Evolutionary conservation across 2,113 vertebrate genomes (phyloP).

Genomic region (Neodontobutis hainanensis): DNA sequence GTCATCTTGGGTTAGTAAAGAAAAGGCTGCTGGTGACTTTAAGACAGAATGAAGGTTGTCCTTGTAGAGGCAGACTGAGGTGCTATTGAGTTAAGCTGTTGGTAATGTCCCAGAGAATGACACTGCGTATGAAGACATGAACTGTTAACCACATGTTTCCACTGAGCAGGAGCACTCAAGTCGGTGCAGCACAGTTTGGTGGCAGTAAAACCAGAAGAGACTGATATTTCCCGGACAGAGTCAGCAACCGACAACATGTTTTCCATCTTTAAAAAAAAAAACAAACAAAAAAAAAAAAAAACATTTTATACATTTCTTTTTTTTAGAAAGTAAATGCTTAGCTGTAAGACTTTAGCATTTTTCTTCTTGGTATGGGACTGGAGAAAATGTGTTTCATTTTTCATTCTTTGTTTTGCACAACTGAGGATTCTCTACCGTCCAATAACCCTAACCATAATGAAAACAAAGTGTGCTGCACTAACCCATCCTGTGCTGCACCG

Average conservation of each 20-base stretch:
- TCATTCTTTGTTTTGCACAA: no score
- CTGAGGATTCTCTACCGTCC: no score
- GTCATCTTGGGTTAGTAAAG: slow-evolving; percentile 57
- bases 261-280: no score
- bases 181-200: background rate
- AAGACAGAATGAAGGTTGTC: slow-evolving; percentile 74
- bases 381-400: no score
- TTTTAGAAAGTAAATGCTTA: no score
- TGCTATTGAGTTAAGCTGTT: no score
- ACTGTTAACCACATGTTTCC: background rate
- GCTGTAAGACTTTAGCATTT: no score
- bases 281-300: no score
- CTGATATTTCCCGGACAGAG: background rate
- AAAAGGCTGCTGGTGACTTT: slow-evolving; percentile 81
- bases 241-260: background rate
- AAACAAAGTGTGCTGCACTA: background rate
- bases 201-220: background rate
- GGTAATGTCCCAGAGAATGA: slow-evolving; percentile 65
- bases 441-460: background rate
- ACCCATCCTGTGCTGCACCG: background rate
- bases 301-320: no score
- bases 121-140: slow-evolving; percentile 23
- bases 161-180: background rate
- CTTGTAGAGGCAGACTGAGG: slow-evolving; percentile 55
- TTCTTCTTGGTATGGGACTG: no score